These are phyloP conservation scores for Sternarchorhynchus goeldii DNA, from an alignment of 2,797 vertebrate genomes.

Conservation along the genomic window DNA sequence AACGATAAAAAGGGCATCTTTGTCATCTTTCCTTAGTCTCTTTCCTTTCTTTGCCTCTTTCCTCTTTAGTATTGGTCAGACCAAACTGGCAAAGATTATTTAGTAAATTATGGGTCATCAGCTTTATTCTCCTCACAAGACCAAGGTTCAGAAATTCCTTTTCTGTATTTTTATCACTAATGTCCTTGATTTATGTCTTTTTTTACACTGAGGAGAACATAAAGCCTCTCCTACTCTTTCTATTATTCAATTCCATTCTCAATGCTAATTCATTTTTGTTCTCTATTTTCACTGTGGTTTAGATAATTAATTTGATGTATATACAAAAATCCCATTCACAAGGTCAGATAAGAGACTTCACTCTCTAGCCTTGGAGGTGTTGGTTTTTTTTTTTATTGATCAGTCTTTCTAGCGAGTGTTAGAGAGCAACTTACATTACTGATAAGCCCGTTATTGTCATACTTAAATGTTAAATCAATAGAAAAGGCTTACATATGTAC, in stretches of 20 bases:
- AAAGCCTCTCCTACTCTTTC: conserved; percentile 52
- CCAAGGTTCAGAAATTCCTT: conserved; percentile 32
- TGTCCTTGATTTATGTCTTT: conserved; percentile 62
- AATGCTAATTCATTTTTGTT: conserved; percentile 51
- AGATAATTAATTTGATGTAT: conserved; percentile 48
- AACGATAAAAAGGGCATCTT: neutral
- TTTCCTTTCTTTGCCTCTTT: conserved; percentile 23
- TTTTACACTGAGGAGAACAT: conserved; percentile 54
- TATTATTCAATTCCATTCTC: conserved; percentile 41
- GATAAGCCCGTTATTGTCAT: neutral
- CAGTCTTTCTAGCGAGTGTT: neutral
- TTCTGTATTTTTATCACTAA: conserved; percentile 60
- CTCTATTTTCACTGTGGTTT: conserved; percentile 38
- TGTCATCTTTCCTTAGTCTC: neutral
- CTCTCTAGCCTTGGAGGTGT: neutral
- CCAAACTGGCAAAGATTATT: conserved; percentile 60
- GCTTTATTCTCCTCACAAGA: conserved; percentile 58
- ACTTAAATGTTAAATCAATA: neutral
- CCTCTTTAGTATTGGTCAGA: conserved; percentile 21
- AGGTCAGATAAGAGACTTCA: conserved; percentile 27
- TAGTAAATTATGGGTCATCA: conserved; percentile 57
- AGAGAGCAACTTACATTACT: neutral
- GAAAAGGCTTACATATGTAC: neutral
- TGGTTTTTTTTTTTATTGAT: neutral
- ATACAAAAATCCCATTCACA: conserved; percentile 36